Percentiles rank a stretch among this genome's conserved stretches.
These are phyloP conservation scores for Conus ventricosus DNA, from an alignment of 1,140 invertebrate species.

Conservation along the genomic window DNA sequence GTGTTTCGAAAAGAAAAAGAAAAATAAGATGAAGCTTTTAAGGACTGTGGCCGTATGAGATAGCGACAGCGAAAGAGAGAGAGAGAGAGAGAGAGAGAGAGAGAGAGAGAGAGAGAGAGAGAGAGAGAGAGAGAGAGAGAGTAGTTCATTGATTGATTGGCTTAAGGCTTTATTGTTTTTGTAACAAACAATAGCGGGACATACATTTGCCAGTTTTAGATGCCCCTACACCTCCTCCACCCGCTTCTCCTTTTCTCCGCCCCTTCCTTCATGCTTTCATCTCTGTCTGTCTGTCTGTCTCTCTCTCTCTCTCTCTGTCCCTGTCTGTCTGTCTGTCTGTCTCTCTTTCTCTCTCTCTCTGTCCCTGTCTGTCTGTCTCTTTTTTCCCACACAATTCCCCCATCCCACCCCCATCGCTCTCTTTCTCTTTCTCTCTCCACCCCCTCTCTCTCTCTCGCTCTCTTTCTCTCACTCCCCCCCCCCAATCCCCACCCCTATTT, in stretches of 20 bases:
- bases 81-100: neutral
- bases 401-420: constrained; percentile 25
- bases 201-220: neutral
- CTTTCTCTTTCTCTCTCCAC: constrained; percentile 30
- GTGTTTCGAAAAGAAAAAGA: no score
- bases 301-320: neutral
- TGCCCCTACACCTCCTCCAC: neutral
- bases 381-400: constrained; percentile 27
- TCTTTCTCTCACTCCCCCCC: neutral
- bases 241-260: neutral
- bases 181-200: neutral
- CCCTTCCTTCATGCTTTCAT: neutral
- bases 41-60: neutral
- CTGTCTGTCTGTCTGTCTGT: constrained; percentile 18
- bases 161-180: neutral
- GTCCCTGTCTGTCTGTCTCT: constrained; percentile 14
- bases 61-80: neutral
- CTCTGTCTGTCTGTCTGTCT: neutral
- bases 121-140: neutral
- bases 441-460: constrained; percentile 26
- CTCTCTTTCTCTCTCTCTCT: neutral
- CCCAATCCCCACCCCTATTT: neutral
- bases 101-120: neutral
- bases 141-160: no score
- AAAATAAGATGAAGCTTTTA: no score